phyloP scores from a whole-genome alignment of 2,888 invertebrate genomes.

The Lithodes maja region DNA sequence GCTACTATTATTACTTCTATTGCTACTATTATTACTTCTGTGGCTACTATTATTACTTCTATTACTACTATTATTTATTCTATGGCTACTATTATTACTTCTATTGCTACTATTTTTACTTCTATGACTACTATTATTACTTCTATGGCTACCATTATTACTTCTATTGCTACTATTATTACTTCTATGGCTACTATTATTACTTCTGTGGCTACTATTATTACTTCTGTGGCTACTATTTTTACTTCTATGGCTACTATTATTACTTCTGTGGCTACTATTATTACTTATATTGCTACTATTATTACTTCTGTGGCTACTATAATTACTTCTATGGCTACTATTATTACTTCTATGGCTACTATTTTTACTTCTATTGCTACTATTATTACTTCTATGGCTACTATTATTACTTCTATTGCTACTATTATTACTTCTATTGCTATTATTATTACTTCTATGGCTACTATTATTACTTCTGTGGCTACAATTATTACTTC shows the following conservation, averaged over 20 bases:
- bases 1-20: too few relatives aligned
- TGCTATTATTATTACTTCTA: too few relatives aligned
- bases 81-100: neutral
- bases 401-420: neutral
- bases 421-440: neutral
- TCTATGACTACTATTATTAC: neutral
- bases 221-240: neutral
- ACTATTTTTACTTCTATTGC: neutral
- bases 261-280: neutral
- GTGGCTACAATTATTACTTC: too few relatives aligned
- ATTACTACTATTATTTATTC: neutral
- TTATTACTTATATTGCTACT: neutral
- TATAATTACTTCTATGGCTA: neutral
- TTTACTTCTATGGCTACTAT: neutral
- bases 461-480: too few relatives aligned
- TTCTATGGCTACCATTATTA: neutral
- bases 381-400: neutral
- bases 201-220: neutral
- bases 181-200: neutral
- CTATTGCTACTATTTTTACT: neutral
- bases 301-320: too few relatives aligned
- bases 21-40: too few relatives aligned
- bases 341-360: neutral
- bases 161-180: neutral
- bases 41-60: neutral